Evolutionary conservation across 2,797 vertebrate genomes (phyloP), one percentile per base, ranked within the genome.

Genomic region (Peromyscus eremicus): DNA sequence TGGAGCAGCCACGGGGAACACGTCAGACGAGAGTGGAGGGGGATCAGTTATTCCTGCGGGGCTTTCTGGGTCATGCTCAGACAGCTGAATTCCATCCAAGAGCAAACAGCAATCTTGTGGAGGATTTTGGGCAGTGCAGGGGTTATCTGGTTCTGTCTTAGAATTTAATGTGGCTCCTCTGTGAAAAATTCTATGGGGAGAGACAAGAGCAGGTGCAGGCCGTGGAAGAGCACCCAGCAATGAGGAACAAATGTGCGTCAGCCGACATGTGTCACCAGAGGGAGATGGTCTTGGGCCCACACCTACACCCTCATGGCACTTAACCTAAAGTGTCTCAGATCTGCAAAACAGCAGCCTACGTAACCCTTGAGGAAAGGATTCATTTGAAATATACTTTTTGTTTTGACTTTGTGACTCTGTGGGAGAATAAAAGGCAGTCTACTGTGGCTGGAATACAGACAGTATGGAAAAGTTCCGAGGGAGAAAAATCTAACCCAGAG

Each of bases 101-200:
- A 82, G n/a, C 21, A 55, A 94, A 82, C 12, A 52, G 60, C 71
- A 85, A 60, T 19, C 71, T 46, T 2, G 0, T 57, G 43, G 79
- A 91, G 64, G 52, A 93, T 62, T 94, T 80, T 46, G 34, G 55
- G 37, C 37, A 29, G 40, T 70, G 34, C 8, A 21, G 49, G n/a
- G 89, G 91, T 81, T 91, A 34, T 32, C 49, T 94, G 66, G 27
- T 57, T 93, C 87, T 66, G n/a, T 71, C 79, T 83, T 77, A 64
- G 73, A 91, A 88, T 73, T 64, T 34, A 29, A 19, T 46, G 37
- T 91, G 77, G 66, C n/a, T 57, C 10, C 73, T 21, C 0, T 60
- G 13, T 75, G 83, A 62, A 60, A 29, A 17, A 21, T 60, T 37
- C n/a, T 23, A 6, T 8, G 34, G 10, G 37, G 2, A 16, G 34